phyloP scores from a whole-genome alignment of 2,113 vertebrate genomes.

The Tor tambroides region DNA sequence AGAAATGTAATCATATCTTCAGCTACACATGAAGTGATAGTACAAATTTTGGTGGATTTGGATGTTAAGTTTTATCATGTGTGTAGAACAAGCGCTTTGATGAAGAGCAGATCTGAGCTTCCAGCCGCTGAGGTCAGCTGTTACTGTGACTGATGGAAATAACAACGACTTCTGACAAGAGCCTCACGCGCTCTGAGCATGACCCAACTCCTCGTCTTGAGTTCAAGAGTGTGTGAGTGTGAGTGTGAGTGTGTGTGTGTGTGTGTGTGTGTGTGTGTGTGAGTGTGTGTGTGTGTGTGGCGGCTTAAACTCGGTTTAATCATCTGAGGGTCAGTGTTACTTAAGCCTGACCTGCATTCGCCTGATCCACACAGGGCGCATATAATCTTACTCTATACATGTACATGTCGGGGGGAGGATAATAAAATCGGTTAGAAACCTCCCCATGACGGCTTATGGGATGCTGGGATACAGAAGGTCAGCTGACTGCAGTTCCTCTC shows the following conservation, averaged over 20 bases:
- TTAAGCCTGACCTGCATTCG: slow-evolving; percentile 61
- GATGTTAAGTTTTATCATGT: not conserved
- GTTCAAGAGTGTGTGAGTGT: not conserved
- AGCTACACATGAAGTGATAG: not conserved
- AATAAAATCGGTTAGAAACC: not conserved
- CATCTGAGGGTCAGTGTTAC: slow-evolving; percentile 29
- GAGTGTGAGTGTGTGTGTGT: not conserved
- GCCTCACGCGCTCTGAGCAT: not conserved
- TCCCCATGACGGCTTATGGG: not conserved
- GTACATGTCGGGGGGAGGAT: not conserved
- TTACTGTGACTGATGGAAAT: slow-evolving; percentile 19
- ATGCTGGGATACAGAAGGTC: slow-evolving; percentile 3
- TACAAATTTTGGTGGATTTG: not conserved
- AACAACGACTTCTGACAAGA: slow-evolving; percentile 10
- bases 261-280: not conserved
- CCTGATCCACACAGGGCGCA: not conserved
- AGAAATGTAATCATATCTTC: not conserved
- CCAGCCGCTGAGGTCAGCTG: not conserved
- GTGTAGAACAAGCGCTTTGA: not conserved
- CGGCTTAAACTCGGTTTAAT: not conserved
- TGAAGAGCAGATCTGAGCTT: not conserved
- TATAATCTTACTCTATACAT: not conserved
- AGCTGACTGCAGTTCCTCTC: slow-evolving; percentile 1
- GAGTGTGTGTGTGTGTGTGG: not conserved
- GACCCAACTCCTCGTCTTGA: not conserved